Percentiles rank a stretch among this genome's conserved stretches.
phyloP scores from a whole-genome alignment of 2,113 vertebrate species.

The Pantherophis guttatus region DNA sequence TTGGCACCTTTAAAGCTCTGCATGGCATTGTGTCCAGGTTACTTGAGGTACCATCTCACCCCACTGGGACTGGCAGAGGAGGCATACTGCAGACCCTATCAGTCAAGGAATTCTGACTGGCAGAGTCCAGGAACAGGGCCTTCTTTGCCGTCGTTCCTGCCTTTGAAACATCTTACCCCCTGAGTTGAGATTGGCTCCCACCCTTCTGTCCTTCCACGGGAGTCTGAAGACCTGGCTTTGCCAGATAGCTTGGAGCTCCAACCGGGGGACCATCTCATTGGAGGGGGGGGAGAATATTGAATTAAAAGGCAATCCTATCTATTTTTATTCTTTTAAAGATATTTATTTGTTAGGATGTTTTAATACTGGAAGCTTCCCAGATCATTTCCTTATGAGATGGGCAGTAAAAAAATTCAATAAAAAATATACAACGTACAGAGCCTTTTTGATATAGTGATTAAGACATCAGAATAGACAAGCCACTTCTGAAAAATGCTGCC shows the following conservation, averaged over 20 bases:
- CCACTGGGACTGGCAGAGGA: not conserved
- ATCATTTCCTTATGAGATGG: not conserved
- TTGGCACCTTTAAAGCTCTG: not conserved
- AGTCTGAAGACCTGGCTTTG: not conserved
- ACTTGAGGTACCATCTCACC: not conserved
- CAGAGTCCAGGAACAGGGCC: not conserved
- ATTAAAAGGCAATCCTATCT: not conserved
- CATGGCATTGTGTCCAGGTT: not conserved
- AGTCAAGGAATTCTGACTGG: not conserved
- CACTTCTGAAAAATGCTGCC: not conserved
- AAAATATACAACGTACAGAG: not conserved
- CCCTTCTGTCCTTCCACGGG: not conserved
- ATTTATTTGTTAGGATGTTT: not conserved
- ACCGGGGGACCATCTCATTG: not conserved
- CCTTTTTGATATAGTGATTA: not conserved
- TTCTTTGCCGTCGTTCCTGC: not conserved
- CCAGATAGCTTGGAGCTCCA: not conserved
- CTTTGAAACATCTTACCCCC: not conserved
- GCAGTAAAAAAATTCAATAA: not conserved
- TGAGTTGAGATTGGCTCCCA: not conserved
- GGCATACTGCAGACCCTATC: not conserved
- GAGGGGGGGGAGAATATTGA: not conserved
- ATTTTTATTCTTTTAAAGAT: not conserved
- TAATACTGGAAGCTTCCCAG: not conserved
- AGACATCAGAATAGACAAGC: not conserved